phyloP scores from a whole-genome alignment of 2,888 invertebrate genomes.

The Spilosoma lubricipeda region DNA sequence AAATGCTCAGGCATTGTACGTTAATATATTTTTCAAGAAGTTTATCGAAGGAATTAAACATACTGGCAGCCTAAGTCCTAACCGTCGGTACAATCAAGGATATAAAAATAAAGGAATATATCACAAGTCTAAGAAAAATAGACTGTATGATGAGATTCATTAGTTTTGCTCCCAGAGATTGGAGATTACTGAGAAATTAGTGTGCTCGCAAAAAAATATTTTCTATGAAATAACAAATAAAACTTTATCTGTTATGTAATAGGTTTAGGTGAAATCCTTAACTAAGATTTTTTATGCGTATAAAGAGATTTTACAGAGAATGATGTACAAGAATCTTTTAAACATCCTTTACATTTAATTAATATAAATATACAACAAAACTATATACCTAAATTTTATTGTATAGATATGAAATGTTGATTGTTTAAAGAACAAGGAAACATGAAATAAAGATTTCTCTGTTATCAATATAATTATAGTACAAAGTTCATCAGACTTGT shows the following conservation, averaged over 20 bases:
- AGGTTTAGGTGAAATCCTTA: background rate
- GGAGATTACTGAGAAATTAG: slow-evolving; percentile 46
- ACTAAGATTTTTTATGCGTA: background rate
- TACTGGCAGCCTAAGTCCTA: background rate
- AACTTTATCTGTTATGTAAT: slow-evolving; percentile 15
- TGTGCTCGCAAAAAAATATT: slow-evolving; percentile 28
- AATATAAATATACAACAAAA: no score
- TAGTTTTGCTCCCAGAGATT: slow-evolving; percentile 37
- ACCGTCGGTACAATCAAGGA: slow-evolving; percentile 28
- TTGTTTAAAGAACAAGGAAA: no score
- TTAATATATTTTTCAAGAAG: background rate
- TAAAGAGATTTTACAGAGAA: no score
- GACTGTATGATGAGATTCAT: slow-evolving; percentile 39
- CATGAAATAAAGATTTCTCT: no score
- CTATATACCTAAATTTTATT: no score
- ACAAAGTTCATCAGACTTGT: no score
- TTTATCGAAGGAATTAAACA: background rate
- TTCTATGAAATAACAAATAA: slow-evolving; percentile 23
- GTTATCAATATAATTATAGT: no score
- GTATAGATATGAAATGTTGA: no score
- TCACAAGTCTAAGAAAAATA: slow-evolving; percentile 35
- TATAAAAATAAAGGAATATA: slow-evolving; percentile 38
- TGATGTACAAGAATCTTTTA: no score
- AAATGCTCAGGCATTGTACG: background rate
- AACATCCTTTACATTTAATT: no score